phyloP scores from a whole-genome alignment of 2,888 invertebrate genomes.

The Cephus pygmeus region DNA sequence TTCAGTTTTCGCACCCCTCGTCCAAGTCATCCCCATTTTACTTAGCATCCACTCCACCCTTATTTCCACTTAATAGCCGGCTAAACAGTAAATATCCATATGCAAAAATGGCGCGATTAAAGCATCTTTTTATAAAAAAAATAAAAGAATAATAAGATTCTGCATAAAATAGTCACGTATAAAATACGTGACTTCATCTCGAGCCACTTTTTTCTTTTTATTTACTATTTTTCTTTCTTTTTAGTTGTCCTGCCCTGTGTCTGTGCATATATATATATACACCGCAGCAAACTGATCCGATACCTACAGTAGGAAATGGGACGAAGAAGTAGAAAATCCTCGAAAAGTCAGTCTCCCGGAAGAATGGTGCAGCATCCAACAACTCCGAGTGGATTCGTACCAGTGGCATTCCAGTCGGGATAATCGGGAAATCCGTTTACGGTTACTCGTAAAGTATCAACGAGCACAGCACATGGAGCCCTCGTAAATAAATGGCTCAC shows the following conservation, averaged over 20 bases:
- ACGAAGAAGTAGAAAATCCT: neutral
- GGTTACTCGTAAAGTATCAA: slow-evolving; percentile 1
- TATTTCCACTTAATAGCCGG: neutral
- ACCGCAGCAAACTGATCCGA: neutral
- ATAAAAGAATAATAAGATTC: neutral
- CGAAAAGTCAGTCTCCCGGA: neutral
- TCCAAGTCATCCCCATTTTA: neutral
- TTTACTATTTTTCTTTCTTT: neutral
- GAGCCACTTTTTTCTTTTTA: neutral
- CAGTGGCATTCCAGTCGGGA: neutral
- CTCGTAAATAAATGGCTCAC: slow-evolving; percentile 1
- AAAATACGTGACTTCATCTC: neutral
- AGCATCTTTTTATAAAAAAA: neutral
- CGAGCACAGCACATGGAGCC: neutral
- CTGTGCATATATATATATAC: neutral
- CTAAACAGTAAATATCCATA: neutral
- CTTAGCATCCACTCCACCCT: neutral
- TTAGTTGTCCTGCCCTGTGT: neutral
- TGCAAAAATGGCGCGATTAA: neutral
- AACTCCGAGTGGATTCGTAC: neutral
- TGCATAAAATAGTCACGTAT: neutral
- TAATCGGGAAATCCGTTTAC: slow-evolving; percentile 8
- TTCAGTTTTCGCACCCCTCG: neutral
- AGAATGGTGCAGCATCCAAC: neutral
- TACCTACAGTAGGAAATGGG: neutral